Evolutionary conservation across 2,113 vertebrate genomes (phyloP).

Genomic region (Campylomormyrus tamandua): DNA sequence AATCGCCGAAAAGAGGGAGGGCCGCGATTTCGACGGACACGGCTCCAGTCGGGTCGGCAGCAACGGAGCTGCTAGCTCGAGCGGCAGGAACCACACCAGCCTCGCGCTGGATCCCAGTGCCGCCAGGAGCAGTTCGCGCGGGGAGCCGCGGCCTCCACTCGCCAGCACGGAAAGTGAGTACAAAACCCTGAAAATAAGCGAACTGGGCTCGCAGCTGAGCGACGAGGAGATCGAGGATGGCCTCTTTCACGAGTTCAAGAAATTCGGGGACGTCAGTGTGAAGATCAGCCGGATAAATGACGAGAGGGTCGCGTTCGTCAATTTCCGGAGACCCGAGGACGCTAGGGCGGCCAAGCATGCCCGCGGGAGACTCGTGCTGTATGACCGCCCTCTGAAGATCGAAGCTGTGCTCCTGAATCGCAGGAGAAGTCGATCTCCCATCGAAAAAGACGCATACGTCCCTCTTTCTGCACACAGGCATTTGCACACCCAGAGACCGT

Average conservation of each 20-base stretch:
- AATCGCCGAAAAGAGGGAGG: slow-evolving; percentile 71
- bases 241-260: slow-evolving; percentile 92
- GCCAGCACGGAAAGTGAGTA: slow-evolving; percentile 69
- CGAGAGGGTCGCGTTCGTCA: slow-evolving; percentile 87
- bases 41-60: slow-evolving; percentile 66
- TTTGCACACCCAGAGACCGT: slow-evolving; percentile 68
- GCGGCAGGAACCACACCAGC: slow-evolving; percentile 65
- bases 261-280: slow-evolving; percentile 91
- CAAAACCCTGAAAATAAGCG: slow-evolving; percentile 93
- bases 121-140: slow-evolving; percentile 54
- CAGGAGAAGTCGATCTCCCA: slow-evolving; percentile 78
- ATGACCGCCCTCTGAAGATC: slow-evolving; percentile 91
- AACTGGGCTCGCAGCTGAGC: slow-evolving; percentile 84
- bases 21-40: slow-evolving; percentile 72
- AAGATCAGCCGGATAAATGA: slow-evolving; percentile 87
- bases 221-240: slow-evolving; percentile 94
- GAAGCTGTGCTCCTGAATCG: slow-evolving; percentile 81
- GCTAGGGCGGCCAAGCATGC: slow-evolving; percentile 91
- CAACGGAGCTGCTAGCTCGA: slow-evolving; percentile 64
- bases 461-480: slow-evolving; percentile 64
- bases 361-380: slow-evolving; percentile 80
- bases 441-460: slow-evolving; percentile 75
- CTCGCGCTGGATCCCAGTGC: slow-evolving; percentile 52
- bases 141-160: slow-evolving; percentile 53
- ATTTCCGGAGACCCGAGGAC: slow-evolving; percentile 87